A percentile compares a stretch with the other conserved stretches of the same genome.
phyloP scores from a whole-genome alignment of 2,888 invertebrate genomes.

The Gryllus longicercus region DNA sequence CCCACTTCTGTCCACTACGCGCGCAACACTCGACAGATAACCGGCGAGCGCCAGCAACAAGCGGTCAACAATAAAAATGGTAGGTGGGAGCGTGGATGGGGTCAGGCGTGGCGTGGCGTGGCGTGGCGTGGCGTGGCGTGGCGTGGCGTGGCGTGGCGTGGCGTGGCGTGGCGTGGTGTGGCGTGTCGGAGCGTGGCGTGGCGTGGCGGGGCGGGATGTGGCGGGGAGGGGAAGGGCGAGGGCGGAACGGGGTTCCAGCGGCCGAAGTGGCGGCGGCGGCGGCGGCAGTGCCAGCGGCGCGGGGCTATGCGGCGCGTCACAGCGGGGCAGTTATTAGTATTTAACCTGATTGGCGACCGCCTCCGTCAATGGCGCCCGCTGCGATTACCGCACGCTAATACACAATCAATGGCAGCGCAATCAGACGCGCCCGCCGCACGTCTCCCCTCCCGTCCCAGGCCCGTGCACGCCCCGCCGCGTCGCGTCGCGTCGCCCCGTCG shows the following conservation, averaged over 20 bases:
- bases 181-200: too few species aligned
- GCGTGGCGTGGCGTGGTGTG: too few species aligned
- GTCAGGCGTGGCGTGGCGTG: background rate
- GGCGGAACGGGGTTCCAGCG: background rate
- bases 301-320: background rate
- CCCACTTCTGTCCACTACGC: background rate
- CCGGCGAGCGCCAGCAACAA: background rate
- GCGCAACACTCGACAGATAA: background rate
- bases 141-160: too few species aligned
- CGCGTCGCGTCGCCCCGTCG: slow-evolving; percentile 1
- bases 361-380: slow-evolving; percentile 7
- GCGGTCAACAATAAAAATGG: background rate
- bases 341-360: slow-evolving; percentile 8
- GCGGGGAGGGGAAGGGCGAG: background rate
- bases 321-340: slow-evolving; percentile 10
- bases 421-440: slow-evolving; percentile 1
- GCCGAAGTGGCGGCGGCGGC: background rate
- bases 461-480: slow-evolving; percentile 26
- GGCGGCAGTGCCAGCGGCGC: background rate
- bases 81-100: background rate
- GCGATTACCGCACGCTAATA: slow-evolving; percentile 17
- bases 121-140: too few species aligned
- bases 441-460: slow-evolving; percentile 12
- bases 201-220: too few species aligned
- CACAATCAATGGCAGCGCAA: slow-evolving; percentile 17